A percentile compares a stretch with the other conserved stretches of the same genome.
phyloP scores from a whole-genome alignment of 2,888 invertebrate species.

The Coenonympha glycerion region DNA sequence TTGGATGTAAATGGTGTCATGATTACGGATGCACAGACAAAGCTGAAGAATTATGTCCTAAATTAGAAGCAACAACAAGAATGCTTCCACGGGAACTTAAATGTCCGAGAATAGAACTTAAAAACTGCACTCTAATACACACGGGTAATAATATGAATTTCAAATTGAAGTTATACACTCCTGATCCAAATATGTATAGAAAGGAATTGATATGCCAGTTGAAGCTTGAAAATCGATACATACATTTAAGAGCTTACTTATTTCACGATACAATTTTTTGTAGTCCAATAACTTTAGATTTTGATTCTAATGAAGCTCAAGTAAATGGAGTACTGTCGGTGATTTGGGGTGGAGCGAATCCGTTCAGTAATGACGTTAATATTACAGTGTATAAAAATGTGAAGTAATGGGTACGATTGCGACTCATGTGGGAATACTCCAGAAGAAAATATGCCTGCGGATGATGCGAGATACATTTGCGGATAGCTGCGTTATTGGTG shows the following conservation, averaged over 20 bases:
- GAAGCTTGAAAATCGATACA: constrained; percentile 30
- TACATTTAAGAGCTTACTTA: constrained; percentile 35
- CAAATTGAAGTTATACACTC: constrained; percentile 35
- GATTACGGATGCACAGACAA: constrained; percentile 39
- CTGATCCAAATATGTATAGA: constrained; percentile 40
- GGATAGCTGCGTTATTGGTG: constrained; percentile 25
- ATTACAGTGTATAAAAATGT: constrained; percentile 38
- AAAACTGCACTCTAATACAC: constrained; percentile 37
- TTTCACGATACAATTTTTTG: constrained; percentile 38
- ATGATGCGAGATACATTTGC: no score
- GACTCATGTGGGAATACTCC: constrained; percentile 24
- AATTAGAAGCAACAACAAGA: constrained; percentile 17
- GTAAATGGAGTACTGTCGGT: constrained; percentile 33
- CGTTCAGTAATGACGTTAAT: constrained; percentile 38
- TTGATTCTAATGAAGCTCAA: constrained; percentile 14
- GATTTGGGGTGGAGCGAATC: constrained; percentile 37
- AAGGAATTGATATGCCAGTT: constrained; percentile 41
- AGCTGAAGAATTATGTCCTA: constrained; percentile 33
- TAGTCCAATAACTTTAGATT: constrained; percentile 32
- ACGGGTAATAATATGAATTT: constrained; percentile 34
- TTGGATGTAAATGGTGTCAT: constrained; percentile 47
- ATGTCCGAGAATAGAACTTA: constrained; percentile 39
- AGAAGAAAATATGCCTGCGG: no score
- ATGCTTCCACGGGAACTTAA: constrained; percentile 7
- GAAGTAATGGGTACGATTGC: constrained; percentile 30